Percentiles rank a stretch among this genome's conserved stretches.
Conservation (phyloP, 2,888 invertebrate species). For the Cryptops parisi region DNA sequence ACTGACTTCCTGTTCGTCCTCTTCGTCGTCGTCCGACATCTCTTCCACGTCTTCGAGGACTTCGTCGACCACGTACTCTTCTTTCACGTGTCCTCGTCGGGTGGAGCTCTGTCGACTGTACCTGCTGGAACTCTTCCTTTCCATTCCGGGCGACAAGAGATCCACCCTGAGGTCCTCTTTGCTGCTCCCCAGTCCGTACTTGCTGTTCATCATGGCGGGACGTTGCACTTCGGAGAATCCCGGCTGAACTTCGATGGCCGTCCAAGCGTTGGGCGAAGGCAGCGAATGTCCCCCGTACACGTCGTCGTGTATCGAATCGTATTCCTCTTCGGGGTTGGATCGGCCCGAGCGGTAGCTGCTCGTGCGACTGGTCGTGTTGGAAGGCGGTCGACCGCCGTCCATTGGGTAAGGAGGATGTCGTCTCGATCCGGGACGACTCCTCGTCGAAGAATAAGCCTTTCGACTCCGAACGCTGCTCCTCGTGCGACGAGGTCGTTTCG, state of each 20-base stretch:
- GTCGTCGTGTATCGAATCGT: neutral
- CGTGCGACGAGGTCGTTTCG: constrained; percentile 38
- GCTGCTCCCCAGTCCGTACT: constrained; percentile 44
- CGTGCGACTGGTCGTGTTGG: neutral
- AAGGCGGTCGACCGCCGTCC: neutral
- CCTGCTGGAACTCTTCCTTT: neutral
- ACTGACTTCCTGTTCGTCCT: constrained; percentile 21
- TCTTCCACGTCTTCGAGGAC: constrained; percentile 9
- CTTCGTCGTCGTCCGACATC: constrained; percentile 32
- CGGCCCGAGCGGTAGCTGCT: constrained; percentile 9
- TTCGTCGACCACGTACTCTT: neutral
- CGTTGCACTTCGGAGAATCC: neutral
- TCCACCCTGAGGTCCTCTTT: constrained; percentile 28
- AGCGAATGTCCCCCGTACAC: too few relatives aligned
- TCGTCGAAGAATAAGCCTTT: neutral
- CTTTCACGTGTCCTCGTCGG: neutral
- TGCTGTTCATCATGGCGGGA: constrained; percentile 46
- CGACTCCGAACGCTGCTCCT: neutral
- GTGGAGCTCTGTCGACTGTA: neutral
- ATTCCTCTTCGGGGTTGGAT: neutral
- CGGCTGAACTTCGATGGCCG: neutral
- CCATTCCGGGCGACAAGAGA: constrained; percentile 14
- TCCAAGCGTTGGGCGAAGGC: neutral
- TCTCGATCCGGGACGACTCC: neutral
- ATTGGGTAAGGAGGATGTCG: neutral